Percentiles rank a stretch among this genome's conserved stretches.
These are phyloP conservation scores for Crotalus helleri DNA, from an alignment of 2,113 vertebrate species.

Conservation along the genomic window DNA sequence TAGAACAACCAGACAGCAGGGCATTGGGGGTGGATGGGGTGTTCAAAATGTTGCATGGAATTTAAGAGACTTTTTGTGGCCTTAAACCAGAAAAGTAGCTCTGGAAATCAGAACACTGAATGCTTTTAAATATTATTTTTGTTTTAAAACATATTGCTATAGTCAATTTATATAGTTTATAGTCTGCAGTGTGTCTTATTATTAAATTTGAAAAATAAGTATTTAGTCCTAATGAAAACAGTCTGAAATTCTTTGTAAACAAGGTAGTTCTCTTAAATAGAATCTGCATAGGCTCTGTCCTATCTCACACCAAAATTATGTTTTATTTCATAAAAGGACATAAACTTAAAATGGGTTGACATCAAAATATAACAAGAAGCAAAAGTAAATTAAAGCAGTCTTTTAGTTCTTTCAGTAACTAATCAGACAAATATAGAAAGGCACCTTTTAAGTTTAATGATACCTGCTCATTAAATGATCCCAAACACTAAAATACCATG, in stretches of 20 bases:
- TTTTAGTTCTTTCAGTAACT: conserved; percentile 78
- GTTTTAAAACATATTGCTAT: not conserved
- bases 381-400: conserved; percentile 77
- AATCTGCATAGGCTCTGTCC: conserved; percentile 53
- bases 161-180: not conserved
- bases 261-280: conserved; percentile 47
- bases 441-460: conserved; percentile 91
- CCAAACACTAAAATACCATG: conserved; percentile 90
- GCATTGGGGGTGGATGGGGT: not conserved
- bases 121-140: not conserved
- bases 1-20: not conserved
- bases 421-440: conserved; percentile 80
- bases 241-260: conserved; percentile 48
- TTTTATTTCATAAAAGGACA: conserved; percentile 70
- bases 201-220: conserved; percentile 13
- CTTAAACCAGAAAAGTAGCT: not conserved
- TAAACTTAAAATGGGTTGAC: conserved; percentile 71
- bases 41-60: not conserved
- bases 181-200: not conserved
- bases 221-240: not conserved
- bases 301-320: conserved; percentile 71
- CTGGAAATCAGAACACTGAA: not conserved
- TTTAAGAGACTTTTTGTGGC: not conserved
- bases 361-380: conserved; percentile 77
- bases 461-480: conserved; percentile 92